These are phyloP conservation scores for Mesochorus sp. DNA, from an alignment of 2,888 invertebrate genomes.

Conservation along the genomic window DNA sequence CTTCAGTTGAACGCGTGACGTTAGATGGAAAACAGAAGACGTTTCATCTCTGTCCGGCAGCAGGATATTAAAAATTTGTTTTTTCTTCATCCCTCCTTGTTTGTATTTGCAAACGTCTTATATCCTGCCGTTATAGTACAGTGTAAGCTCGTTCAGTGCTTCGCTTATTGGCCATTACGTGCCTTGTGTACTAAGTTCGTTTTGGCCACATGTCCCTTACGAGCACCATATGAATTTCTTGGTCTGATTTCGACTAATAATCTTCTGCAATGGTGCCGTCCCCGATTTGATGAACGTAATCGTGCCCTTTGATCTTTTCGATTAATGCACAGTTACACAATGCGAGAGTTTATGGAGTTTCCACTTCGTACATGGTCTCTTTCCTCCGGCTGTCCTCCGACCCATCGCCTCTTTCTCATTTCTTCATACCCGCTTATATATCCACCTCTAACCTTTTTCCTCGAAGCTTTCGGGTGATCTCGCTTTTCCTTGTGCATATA, in stretches of 20 bases:
- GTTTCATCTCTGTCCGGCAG: background rate
- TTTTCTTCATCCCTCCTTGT: too few species aligned
- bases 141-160: background rate
- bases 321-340: background rate
- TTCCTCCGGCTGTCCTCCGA: too few species aligned
- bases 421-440: background rate
- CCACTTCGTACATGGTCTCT: background rate
- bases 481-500: background rate
- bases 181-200: too few species aligned
- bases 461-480: background rate
- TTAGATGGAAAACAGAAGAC: constrained; percentile 1
- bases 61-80: constrained; percentile 31
- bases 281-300: background rate
- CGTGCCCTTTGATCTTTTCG: background rate
- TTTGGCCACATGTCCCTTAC: too few species aligned
- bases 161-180: too few species aligned
- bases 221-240: too few species aligned
- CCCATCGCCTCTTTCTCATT: too few species aligned
- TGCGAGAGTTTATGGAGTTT: background rate
- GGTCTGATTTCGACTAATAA: background rate
- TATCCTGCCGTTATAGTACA: background rate
- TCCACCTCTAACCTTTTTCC: background rate
- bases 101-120: too few species aligned
- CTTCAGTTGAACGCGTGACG: background rate
- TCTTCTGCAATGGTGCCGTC: background rate